Evolutionary conservation across 2,113 vertebrate species (phyloP).

Genomic region (human): DNA sequence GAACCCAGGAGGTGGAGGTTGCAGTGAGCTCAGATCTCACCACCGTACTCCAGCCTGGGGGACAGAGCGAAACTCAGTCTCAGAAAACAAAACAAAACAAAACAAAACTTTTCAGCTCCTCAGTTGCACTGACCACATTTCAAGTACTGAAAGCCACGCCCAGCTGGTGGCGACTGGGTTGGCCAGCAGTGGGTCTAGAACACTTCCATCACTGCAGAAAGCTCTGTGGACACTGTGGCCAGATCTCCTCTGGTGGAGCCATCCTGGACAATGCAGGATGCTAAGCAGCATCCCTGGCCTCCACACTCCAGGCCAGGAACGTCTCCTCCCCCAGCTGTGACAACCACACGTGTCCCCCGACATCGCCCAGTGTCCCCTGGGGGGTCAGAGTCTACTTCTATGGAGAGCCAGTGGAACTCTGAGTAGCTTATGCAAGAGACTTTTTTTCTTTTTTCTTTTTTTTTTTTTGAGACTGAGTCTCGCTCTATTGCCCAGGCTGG

Average conservation of each 20-base stretch:
- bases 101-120: background rate
- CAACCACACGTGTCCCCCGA: background rate
- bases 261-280: background rate
- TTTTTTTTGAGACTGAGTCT: too few relatives aligned
- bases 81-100: too few relatives aligned
- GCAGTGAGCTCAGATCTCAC: too few relatives aligned
- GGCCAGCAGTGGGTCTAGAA: background rate
- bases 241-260: background rate
- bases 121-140: background rate
- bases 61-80: too few relatives aligned
- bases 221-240: background rate
- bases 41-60: too few relatives aligned
- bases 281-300: background rate
- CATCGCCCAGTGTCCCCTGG: too few relatives aligned
- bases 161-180: background rate
- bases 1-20: too few relatives aligned
- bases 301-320: background rate
- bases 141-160: background rate
- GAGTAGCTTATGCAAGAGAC: too few relatives aligned
- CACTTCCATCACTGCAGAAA: background rate
- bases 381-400: too few relatives aligned
- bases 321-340: background rate
- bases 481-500: accelerated
- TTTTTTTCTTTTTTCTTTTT: too few relatives aligned
- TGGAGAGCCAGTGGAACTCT: too few relatives aligned